Conservation (phyloP, 1,140 invertebrate genomes). For the Drosophila saltans region DNA sequence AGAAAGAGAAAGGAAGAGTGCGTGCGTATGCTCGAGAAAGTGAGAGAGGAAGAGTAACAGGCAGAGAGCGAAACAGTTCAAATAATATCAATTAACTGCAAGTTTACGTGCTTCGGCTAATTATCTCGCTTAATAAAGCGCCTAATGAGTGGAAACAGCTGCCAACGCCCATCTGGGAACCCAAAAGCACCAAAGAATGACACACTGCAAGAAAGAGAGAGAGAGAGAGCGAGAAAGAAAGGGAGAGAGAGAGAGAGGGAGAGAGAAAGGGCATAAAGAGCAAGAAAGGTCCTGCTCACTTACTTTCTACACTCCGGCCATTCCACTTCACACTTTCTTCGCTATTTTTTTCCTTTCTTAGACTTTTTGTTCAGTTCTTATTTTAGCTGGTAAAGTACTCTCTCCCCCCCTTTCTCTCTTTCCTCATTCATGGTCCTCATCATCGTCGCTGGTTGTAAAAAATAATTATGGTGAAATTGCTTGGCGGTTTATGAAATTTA, state of each 20-base stretch:
- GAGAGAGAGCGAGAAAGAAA: not conserved
- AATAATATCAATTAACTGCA: constrained; percentile 82
- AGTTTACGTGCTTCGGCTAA: constrained; percentile 79
- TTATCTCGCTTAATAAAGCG: constrained; percentile 81
- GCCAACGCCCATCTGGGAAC: constrained; percentile 64
- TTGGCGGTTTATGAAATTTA: constrained; percentile 74
- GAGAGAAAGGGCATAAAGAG: not conserved
- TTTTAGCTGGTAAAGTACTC: not conserved
- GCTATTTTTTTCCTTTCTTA: constrained; percentile 10
- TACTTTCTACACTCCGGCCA: constrained; percentile 12
- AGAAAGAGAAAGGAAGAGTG: constrained; percentile 13
- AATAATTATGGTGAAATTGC: constrained; percentile 72
- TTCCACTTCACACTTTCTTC: constrained; percentile 29
- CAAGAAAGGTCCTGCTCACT: constrained; percentile 23
- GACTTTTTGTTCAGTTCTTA: constrained; percentile 36
- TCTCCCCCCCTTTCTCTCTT: too few relatives aligned
- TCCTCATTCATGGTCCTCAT: constrained; percentile 1
- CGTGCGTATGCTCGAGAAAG: not conserved
- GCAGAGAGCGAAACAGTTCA: constrained; percentile 52
- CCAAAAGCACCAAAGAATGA: constrained; percentile 30
- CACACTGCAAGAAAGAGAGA: not conserved
- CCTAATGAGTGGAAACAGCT: constrained; percentile 80
- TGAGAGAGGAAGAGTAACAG: not conserved
- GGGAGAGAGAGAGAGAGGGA: not conserved
- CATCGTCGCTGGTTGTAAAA: constrained; percentile 39